Evolutionary conservation across 2,888 invertebrate genomes (phyloP), one percentile per base, ranked within the genome.

Genomic region (Nebria salina): DNA sequence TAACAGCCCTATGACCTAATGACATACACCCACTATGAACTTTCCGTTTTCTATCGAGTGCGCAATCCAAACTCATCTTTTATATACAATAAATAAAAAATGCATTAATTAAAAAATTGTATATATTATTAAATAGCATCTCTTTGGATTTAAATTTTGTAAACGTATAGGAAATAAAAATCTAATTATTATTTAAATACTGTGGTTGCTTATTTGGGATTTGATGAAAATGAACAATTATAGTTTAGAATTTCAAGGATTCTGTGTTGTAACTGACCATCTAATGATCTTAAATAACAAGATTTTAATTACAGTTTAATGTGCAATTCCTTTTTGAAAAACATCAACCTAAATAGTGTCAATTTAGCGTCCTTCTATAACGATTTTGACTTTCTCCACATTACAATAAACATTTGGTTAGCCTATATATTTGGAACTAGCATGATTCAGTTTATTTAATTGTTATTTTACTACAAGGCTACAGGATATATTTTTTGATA

Each of bases 281-380:
- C 64, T 72, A 77, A 77, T 77, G 54, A 34, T 72, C 77, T 8
- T 54, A 43, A 42, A 64, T 77, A 77, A 77, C 77, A 77, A 77
- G 54, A 64, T 72, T 77, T 77, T 77, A 77, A 77, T 77, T 77
- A 72, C 34, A 72, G 15, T 64, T 20, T 77, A 26, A 54, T n/a
- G 77, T 13, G 43, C 64, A 75, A 77, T n/a, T 26, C 70, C 70
- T 70, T 20, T 34, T 70, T 54, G 7, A 54, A 54, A 77, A 77
- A 20, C 77, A 77, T 72, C 77, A 72, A 72, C 72, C 72, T 77
- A 72, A 72, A 77, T 72, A 70, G 5, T 20, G 54, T 54, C 54
- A 54, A 54, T 54, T 54, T 54, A 54, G 54, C 54, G 54, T 54
- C 54, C 54, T 54, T 54, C 54, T 54, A 54, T 54, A n/a, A 72